phyloP scores from a whole-genome alignment of 2,888 invertebrate species.

The Tinea trinotella region DNA sequence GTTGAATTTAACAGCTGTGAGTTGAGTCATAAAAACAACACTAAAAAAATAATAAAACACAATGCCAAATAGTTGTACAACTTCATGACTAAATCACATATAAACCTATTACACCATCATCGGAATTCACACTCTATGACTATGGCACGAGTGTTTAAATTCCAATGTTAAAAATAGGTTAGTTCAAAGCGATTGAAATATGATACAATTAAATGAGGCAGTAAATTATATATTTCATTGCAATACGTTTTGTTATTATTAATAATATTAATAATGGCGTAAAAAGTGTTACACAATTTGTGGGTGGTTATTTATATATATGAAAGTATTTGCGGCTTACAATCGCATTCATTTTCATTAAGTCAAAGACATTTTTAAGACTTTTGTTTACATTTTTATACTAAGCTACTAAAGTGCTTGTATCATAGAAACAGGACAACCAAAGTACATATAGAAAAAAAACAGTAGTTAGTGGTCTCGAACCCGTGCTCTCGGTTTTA shows the following conservation, averaged over 20 bases:
- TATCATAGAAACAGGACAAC: too few species aligned
- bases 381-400: too few species aligned
- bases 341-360: too few species aligned
- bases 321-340: too few species aligned
- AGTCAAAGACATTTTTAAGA: too few species aligned
- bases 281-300: too few species aligned
- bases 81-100: not conserved
- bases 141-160: not conserved
- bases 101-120: not conserved
- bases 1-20: conserved; percentile 2
- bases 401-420: too few species aligned
- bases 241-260: not conserved
- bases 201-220: not conserved
- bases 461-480: too few species aligned
- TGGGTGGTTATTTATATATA: too few species aligned
- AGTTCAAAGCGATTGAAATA: not conserved
- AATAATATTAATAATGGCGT: too few species aligned
- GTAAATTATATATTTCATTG: not conserved
- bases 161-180: not conserved
- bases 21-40: not conserved
- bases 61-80: not conserved
- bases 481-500: too few species aligned
- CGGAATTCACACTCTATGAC: not conserved
- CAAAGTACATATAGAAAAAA: too few species aligned
- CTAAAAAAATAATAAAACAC: conserved; percentile 6